Percentiles rank a stretch among this genome's conserved stretches.
Conservation (phyloP, 2,888 invertebrate genomes). For the Cantharis flavilabris region DNA sequence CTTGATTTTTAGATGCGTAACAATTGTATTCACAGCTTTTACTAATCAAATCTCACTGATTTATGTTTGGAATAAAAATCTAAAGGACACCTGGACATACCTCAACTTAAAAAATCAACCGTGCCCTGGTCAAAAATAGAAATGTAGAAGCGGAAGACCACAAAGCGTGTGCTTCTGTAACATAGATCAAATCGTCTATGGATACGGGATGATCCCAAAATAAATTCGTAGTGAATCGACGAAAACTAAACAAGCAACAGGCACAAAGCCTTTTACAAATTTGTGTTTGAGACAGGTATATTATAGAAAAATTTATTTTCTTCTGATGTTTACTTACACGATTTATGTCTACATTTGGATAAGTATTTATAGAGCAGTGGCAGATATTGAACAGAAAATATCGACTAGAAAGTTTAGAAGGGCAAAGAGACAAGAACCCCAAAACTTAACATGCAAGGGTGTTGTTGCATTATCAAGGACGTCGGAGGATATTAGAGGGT, state of each 20-base stretch:
- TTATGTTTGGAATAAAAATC: conserved; percentile 1
- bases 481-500: conserved; percentile 58
- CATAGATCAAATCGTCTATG: conserved; percentile 13
- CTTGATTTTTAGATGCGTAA: conserved; percentile 6
- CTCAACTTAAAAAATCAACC: neutral
- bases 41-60: conserved; percentile 2
- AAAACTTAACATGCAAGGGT: conserved; percentile 45
- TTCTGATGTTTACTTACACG: neutral
- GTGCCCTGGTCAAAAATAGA: conserved; percentile 3
- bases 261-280: neutral
- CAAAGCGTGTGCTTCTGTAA: conserved; percentile 24
- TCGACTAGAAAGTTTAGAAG: conserved; percentile 15
- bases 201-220: neutral
- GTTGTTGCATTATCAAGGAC: conserved; percentile 56
- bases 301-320: neutral
- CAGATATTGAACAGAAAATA: conserved; percentile 21
- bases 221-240: neutral
- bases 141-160: conserved; percentile 17
- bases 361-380: conserved; percentile 6
- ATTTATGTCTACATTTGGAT: neutral
- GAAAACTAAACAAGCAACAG: conserved; percentile 3
- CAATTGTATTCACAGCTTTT: neutral
- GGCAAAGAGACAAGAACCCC: conserved; percentile 17
- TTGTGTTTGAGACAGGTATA: neutral
- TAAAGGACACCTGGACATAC: conserved; percentile 12